A percentile compares a stretch with the other conserved stretches of the same genome.
Evolutionary conservation across 2,113 vertebrate species (phyloP).

Genomic region (Turnix velox): DNA sequence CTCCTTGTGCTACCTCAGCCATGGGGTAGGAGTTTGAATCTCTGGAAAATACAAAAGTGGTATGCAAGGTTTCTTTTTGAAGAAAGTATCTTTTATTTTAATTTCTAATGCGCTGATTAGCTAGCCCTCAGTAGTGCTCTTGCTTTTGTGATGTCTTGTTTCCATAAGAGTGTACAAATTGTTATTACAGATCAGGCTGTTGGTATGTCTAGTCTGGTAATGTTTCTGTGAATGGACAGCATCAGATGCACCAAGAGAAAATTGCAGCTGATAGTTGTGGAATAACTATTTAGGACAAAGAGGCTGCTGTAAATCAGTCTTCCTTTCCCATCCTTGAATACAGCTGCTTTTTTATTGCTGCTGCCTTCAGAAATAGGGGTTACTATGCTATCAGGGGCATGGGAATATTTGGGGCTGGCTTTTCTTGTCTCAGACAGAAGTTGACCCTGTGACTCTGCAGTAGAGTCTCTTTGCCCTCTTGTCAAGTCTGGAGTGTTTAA

Average conservation of each 20-base stretch:
- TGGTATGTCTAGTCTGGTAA: background rate
- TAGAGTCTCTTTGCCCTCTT: background rate
- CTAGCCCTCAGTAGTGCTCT: background rate
- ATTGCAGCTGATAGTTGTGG: background rate
- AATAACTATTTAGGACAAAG: background rate
- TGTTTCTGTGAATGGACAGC: background rate
- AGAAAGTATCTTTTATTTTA: background rate
- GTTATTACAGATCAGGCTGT: background rate
- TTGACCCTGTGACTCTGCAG: background rate
- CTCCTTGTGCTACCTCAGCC: background rate
- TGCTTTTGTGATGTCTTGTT: background rate
- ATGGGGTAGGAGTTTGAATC: background rate
- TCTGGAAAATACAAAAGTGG: background rate
- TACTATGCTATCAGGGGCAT: background rate
- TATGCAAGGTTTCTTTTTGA: background rate
- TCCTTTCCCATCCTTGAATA: background rate
- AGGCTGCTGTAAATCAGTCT: background rate
- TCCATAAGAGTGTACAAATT: background rate
- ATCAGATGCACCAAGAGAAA: background rate
- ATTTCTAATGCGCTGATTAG: background rate
- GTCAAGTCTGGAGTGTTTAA: background rate
- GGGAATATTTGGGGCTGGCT: background rate
- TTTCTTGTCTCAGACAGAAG: background rate
- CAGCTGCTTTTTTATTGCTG: background rate
- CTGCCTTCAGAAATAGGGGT: background rate